Percentiles rank a stretch among this genome's conserved stretches.
phyloP scores from a whole-genome alignment of 2,888 invertebrate genomes.

The Sthenelais limicola region DNA sequence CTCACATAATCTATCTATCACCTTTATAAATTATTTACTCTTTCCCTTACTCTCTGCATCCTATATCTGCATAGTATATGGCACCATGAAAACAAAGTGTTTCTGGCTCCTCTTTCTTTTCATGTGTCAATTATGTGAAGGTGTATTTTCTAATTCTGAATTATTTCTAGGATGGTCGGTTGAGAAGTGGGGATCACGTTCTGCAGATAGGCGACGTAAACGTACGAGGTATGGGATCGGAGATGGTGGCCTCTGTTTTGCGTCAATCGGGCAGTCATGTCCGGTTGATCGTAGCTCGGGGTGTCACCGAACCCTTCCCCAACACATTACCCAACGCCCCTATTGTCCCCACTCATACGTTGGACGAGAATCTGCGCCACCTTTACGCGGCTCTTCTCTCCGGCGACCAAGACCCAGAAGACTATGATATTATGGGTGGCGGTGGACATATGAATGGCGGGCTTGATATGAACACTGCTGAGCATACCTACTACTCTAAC shows the following conservation, averaged over 20 bases:
- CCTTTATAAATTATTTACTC: no score
- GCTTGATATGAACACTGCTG: neutral
- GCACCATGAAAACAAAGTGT: no score
- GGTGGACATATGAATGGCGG: no score
- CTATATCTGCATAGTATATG: no score
- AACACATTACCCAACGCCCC: conserved; percentile 79
- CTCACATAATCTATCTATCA: no score
- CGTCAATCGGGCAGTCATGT: conserved; percentile 96
- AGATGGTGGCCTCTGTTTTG: conserved; percentile 93
- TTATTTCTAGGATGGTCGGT: conserved; percentile 85
- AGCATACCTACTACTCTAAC: neutral
- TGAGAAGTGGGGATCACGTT: conserved; percentile 98
- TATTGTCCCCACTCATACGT: conserved; percentile 89
- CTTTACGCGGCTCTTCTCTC: conserved; percentile 48
- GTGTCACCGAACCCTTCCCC: conserved; percentile 61
- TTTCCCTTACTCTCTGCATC: no score
- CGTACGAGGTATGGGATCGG: conserved; percentile 95
- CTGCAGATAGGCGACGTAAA: conserved; percentile 90
- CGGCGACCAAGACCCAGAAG: conserved; percentile 24
- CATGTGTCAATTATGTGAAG: neutral
- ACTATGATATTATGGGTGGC: no score
- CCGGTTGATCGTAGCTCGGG: conserved; percentile 91
- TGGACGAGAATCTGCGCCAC: conserved; percentile 83
- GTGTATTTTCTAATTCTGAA: no score
- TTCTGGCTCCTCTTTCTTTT: neutral